Base-by-base conservation (phyloP, 2,888 invertebrate genomes). In the Listrodromus nycthemerus region DNA sequence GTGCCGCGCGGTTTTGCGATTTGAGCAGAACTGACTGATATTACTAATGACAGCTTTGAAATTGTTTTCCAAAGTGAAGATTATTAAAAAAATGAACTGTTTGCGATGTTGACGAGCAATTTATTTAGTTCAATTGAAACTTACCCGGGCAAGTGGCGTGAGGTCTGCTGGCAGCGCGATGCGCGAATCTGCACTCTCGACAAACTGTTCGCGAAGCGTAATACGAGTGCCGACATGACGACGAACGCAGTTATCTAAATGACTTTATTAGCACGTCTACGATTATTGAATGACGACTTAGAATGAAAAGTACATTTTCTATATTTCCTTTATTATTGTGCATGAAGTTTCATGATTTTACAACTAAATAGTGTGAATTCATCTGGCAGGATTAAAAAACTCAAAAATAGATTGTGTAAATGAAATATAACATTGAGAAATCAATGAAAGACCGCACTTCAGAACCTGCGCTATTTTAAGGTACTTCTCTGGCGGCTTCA, bases 221-320 rank as follows among this genome's bases (percentile, higher is more conserved):
- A 45, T 45, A 45, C 30, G 19, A 16, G 24, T 7, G 19, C 2
- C n/a, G 19, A 48, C 50, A 45, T 61, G 48, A 33, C 63, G 33
- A 30, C 27, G 45, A 55, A n/a, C 8, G 8, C n/a, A 7, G 33
- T 63, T 30, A 48, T 74, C 30, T n/a, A 70, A 55, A 70, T 55
- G 37, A 65, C 50, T 74, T 21, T 16, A 61, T 45, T 30, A 27
- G 0, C 27, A 30, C 27, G 8, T 27, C 24, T 30, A 30, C 27
- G 27, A 16, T 8, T 27, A 61, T n/a, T 61, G n/a, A 61, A 52
- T 52, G 7, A 52, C 8, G 2, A 52, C 50, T 7, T 5, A n/a
- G 6, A 7, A 52, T 45, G 16, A 3, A 52, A 52, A 19, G 6
- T 61, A 21, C 61, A 61, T 16, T 2, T 30, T n/a, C 3, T 52